Evolutionary conservation across 2,113 vertebrate species (phyloP).

Genomic region (Psettodes erumei): DNA sequence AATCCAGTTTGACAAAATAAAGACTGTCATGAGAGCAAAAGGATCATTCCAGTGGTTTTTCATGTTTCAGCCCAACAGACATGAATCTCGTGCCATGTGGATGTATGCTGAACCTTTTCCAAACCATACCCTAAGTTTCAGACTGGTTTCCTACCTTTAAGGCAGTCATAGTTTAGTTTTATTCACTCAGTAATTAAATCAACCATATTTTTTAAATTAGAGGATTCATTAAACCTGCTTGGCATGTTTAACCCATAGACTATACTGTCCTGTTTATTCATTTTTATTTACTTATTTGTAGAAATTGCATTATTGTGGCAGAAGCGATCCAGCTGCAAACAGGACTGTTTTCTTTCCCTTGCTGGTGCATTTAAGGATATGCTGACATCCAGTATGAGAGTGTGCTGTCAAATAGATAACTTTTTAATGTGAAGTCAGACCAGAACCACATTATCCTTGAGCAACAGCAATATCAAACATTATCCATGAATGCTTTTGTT

Average conservation of each 20-base stretch:
- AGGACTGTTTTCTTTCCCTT: neutral
- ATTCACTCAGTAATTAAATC: neutral
- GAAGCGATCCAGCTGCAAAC: neutral
- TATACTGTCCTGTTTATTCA: neutral
- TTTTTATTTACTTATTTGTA: neutral
- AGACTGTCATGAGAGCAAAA: neutral
- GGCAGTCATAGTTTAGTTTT: conserved; percentile 11
- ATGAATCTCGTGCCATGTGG: neutral
- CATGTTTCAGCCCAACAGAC: conserved; percentile 1
- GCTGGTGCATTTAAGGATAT: neutral
- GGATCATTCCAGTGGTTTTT: conserved; percentile 26
- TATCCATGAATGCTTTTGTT: neutral
- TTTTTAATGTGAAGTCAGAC: neutral
- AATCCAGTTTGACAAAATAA: conserved; percentile 31
- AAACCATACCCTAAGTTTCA: neutral
- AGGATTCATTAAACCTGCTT: neutral
- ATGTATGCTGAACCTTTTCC: conserved; percentile 8
- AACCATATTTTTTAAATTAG: neutral
- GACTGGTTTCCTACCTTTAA: conserved; percentile 11
- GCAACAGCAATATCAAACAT: neutral
- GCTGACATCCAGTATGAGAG: neutral
- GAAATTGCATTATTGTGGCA: neutral
- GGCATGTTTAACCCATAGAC: neutral
- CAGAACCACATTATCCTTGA: neutral
- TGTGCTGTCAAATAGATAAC: neutral